Conservation (phyloP, 2,797 vertebrate genomes). For the Oreochromis grahami region DNA sequence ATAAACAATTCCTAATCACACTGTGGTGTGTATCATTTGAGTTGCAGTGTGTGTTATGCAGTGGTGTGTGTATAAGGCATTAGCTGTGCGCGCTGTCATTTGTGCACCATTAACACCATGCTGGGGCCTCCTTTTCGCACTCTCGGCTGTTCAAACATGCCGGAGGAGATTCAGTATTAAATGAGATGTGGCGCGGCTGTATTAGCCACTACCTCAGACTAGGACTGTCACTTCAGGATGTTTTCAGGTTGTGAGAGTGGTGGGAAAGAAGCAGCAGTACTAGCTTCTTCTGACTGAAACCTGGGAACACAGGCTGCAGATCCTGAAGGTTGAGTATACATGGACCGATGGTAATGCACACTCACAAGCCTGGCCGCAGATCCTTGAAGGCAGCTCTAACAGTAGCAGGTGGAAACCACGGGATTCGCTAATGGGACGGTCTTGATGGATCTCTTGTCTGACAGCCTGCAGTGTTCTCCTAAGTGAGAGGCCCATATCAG, state of each 20-base stretch:
- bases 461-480: constrained; percentile 30
- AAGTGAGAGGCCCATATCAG: constrained; percentile 36
- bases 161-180: constrained; percentile 15
- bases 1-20: constrained; percentile 11
- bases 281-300: background rate
- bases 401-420: constrained; percentile 60
- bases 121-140: background rate
- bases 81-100: constrained; percentile 24
- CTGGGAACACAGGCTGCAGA: background rate
- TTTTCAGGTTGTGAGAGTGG: background rate
- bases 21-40: background rate
- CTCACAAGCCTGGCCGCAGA: background rate
- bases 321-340: background rate
- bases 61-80: background rate
- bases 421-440: constrained; percentile 54
- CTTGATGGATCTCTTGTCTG: constrained; percentile 57
- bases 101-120: constrained; percentile 21
- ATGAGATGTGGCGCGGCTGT: background rate
- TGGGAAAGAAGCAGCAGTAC: background rate
- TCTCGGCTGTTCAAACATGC: constrained; percentile 2
- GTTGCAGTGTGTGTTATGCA: background rate
- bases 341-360: background rate
- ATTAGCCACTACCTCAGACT: background rate
- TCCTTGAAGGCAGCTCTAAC: background rate
- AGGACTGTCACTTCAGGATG: background rate